These are phyloP conservation scores for Drosophila sucinea DNA, from an alignment of 1,140 invertebrate genomes.

Conservation along the genomic window DNA sequence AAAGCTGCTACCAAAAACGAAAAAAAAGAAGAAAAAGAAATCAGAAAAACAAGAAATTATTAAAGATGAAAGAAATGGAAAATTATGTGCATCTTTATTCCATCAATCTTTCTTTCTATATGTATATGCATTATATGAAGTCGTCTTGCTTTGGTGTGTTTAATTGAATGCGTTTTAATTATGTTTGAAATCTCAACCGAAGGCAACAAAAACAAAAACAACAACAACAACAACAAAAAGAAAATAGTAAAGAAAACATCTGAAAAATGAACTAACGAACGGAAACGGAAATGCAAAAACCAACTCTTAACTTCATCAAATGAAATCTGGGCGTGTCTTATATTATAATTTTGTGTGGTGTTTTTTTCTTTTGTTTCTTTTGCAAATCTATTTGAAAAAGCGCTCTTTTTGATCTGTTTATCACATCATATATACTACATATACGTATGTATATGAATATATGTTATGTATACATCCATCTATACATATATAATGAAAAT, in stretches of 20 bases:
- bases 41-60: not conserved
- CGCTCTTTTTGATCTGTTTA: conserved; percentile 55
- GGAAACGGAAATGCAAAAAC: conserved; percentile 18
- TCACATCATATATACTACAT: conserved; percentile 31
- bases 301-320: conserved; percentile 33
- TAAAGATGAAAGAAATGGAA: not conserved
- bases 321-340: conserved; percentile 56
- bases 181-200: conserved; percentile 76
- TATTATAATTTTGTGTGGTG: conserved; percentile 57
- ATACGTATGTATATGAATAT: conserved; percentile 7
- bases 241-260: not conserved
- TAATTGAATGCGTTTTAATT: conserved; percentile 81
- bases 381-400: conserved; percentile 62
- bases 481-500: conserved; percentile 36
- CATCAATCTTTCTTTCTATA: not conserved
- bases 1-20: conserved; percentile 44
- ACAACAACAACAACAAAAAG: conserved; percentile 11
- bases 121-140: not conserved
- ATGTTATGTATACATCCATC: conserved; percentile 4
- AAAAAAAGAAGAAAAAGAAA: conserved; percentile 23
- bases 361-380: not conserved
- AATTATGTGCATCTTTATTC: not conserved
- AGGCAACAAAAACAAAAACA: conserved; percentile 40
- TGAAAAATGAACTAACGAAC: conserved; percentile 6
- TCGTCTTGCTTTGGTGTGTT: conserved; percentile 76